A percentile compares a stretch with the other conserved stretches of the same genome.
These are phyloP conservation scores for Echiichthys vipera DNA, from an alignment of 2,797 vertebrate genomes.

Conservation along the genomic window DNA sequence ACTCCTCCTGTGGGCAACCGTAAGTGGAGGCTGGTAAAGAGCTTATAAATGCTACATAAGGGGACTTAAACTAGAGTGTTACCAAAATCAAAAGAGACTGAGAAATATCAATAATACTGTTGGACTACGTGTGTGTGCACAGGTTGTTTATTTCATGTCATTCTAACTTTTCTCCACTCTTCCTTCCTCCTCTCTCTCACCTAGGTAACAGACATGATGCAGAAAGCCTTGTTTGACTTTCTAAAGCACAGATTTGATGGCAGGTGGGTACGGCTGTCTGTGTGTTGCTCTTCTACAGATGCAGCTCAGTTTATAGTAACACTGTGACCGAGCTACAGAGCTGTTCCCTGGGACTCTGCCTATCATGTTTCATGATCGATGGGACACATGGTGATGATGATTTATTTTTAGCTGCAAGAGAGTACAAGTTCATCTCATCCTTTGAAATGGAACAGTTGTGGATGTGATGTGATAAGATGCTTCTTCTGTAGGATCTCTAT, in stretches of 20 bases:
- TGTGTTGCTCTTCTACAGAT: conserved; percentile 7
- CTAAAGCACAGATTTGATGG: conserved; percentile 97
- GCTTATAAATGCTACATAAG: background rate
- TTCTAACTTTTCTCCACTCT: background rate
- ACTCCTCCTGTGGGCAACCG: background rate
- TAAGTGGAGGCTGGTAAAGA: background rate
- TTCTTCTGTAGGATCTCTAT: conserved; percentile 91
- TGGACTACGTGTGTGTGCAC: background rate
- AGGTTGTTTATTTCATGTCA: background rate
- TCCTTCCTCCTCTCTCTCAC: conserved; percentile 13
- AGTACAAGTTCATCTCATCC: conserved; percentile 45
- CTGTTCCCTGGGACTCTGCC: conserved; percentile 19
- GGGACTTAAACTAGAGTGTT: background rate
- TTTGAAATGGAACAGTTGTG: conserved; percentile 65
- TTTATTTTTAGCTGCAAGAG: conserved; percentile 69
- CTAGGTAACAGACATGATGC: conserved; percentile 99
- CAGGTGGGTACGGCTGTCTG: conserved; percentile 85
- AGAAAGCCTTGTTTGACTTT: conserved; percentile 98
- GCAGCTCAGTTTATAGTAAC: conserved; percentile 19
- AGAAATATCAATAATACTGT: background rate
- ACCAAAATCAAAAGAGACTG: background rate
- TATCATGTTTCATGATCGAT: conserved; percentile 61
- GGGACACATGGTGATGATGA: conserved; percentile 50
- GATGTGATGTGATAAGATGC: conserved; percentile 65
- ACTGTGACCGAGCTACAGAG: conserved; percentile 18